Evolutionary conservation across 2,797 vertebrate species (phyloP), one percentile per base, ranked within the genome.

Genomic region (Neosalanx taihuensis): DNA sequence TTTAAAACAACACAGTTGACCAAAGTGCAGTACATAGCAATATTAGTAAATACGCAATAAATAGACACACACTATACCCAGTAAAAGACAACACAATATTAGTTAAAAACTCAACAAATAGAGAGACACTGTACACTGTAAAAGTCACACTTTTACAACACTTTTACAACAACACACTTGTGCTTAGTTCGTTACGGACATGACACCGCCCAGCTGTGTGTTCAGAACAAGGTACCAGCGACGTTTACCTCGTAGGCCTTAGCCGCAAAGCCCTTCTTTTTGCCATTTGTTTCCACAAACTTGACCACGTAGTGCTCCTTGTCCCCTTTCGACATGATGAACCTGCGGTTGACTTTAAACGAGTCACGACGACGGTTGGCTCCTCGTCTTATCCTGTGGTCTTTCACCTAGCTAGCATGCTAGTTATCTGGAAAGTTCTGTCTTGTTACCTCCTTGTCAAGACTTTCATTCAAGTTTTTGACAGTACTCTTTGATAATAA

Each of bases 171-270:
- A 26, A 26, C 23, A 26, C 64, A 7, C 20, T 37, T 20, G 15
- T 46, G 35, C 23, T n/a, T 29, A 23, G 10, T 1, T 46, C 6
- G n/a, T 41, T 3, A 41, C 41, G 62, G 41, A 51, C 41, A 18
- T 13, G 2, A 15, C 7, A 35, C 5, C 6, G 17, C 0, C 18
- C 18, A 26, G 57, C 51, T 17, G 51, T 56, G 10, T n/a, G 15
- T 56, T n/a, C 51, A 56, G 51, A n/a, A n/a, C 15, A 56, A 18
- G n/a, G 26, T 61, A 29, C 23, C n/a, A 35, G 31, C 37, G n/a
- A 35, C 49, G 67, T 76, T 90, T 86, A 99, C 98, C 95, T 97
- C 92, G 75, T 96, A 95, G 12, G 97, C 96, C 79, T 95, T 94
- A 57, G 78, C 81, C 76, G 95, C 93, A 86, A 88, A 91, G 13